A percentile compares a stretch with the other conserved stretches of the same genome.
These are phyloP conservation scores for Gallinago stenura DNA, from an alignment of 2,797 vertebrate species.

Conservation along the genomic window DNA sequence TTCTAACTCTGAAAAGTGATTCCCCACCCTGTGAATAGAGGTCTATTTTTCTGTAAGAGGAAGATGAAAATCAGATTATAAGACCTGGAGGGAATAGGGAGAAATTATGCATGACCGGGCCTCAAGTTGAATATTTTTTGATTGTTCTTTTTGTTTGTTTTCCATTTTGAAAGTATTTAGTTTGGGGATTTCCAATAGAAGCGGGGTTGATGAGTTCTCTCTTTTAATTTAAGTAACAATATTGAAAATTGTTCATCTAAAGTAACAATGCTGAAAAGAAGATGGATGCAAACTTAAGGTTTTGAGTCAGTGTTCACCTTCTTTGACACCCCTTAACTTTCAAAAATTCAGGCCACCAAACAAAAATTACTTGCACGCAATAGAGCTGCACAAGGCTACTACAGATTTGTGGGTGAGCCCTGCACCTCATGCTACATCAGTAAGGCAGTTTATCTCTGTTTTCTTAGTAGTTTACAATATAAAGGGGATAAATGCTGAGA, in stretches of 20 bases:
- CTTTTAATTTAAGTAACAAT: not conserved
- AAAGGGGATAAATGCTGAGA: not conserved
- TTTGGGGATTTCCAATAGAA: not conserved
- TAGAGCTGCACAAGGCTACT: not conserved
- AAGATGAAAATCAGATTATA: not conserved
- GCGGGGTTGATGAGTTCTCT: not conserved
- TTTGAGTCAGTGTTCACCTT: not conserved
- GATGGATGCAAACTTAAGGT: not conserved
- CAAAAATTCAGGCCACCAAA: not conserved
- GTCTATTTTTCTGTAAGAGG: not conserved
- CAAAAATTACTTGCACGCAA: not conserved
- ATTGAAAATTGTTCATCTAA: not conserved
- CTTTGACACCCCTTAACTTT: not conserved
- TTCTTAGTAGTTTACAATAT: slow-evolving; percentile 10
- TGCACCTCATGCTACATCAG: not conserved
- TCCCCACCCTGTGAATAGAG: not conserved
- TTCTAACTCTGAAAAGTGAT: not conserved
- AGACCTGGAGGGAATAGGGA: not conserved
- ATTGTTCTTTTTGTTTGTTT: slow-evolving; percentile 9
- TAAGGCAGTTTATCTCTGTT: not conserved
- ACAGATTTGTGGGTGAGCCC: not conserved
- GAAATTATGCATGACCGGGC: not conserved
- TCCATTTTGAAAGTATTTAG: not conserved
- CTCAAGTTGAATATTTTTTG: not conserved
- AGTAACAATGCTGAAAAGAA: not conserved